These are phyloP conservation scores for Acomys russatus DNA, from an alignment of 2,797 vertebrate species.

Conservation along the genomic window DNA sequence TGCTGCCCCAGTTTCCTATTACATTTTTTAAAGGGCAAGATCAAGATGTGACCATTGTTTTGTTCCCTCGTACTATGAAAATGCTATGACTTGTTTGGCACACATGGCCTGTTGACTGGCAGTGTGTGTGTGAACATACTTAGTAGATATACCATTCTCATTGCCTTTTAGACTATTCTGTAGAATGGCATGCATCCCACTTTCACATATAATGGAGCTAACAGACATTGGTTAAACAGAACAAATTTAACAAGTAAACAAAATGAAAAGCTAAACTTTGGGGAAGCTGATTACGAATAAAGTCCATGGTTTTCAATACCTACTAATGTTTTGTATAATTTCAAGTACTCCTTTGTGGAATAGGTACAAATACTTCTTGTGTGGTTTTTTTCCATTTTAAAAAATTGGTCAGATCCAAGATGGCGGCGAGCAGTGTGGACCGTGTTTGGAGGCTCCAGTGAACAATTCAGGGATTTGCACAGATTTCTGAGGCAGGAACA, in stretches of 20 bases:
- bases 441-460: too few relatives aligned
- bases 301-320: background rate
- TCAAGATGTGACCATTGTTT: background rate
- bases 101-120: background rate
- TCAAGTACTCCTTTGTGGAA: background rate
- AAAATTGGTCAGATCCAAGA: background rate
- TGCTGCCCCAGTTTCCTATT: background rate
- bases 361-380: background rate
- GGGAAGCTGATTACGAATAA: background rate
- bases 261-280: background rate
- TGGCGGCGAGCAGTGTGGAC: too few relatives aligned
- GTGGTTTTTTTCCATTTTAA: background rate
- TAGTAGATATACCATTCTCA: background rate
- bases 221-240: background rate
- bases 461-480: too few relatives aligned
- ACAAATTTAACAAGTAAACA: background rate
- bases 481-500: too few relatives aligned
- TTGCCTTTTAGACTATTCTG: background rate
- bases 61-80: background rate
- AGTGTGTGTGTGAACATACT: background rate
- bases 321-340: background rate
- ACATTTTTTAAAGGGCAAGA: background rate
- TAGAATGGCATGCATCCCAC: background rate
- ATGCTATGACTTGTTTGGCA: background rate
- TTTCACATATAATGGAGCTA: background rate